Base-by-base conservation (phyloP, 1,140 invertebrate genomes). In the Macrotrachela quadricornifera region DNA sequence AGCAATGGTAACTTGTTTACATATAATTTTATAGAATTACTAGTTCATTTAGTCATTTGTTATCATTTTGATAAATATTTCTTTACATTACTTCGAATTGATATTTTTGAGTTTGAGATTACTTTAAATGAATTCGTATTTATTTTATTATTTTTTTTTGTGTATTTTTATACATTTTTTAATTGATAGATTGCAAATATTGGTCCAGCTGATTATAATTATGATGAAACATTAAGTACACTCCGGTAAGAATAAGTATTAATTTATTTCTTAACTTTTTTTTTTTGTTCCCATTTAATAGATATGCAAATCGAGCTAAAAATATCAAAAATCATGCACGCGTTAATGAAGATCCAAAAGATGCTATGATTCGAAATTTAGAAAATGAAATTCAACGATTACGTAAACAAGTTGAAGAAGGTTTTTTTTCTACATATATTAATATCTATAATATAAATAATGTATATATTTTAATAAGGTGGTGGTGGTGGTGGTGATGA, bases 311-410 rank as follows among this genome's bases (percentile, higher is more conserved):
- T 66, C 73, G 88, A 36, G 88, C 88, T n/a, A 94, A 94, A 72
- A 88, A 86, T 57, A 94, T 94, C 61, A 85, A 90, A 73, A 94
- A 94, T 72, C 82, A 86, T 67, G 86, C 88, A 10, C 78, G 83
- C 57, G 82, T 91, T 56, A 92, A 94, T 70, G 85, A 94, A 69
- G 87, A 94, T 74, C 85, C 87, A 1, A 88, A 88, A 68, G 85
- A 90, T 55, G 67, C 67, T 11, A 49, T 71, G 44, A 55, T 71
- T n/a, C 51, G 67, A 38, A 61, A 70, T 51, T 71, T 69, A 53
- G 66, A 70, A 60, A 64, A 66, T 51, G 68, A 71, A 59, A 69
- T 70, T 21, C 59, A 63, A 49, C 63, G 64, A 38, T 59, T 71
- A 16, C 46, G 44, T 36, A 54, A 69, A 66, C 54, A 67, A 66